Evolutionary conservation across 2,888 invertebrate genomes (phyloP).

Genomic region (Volucella bombylans): DNA sequence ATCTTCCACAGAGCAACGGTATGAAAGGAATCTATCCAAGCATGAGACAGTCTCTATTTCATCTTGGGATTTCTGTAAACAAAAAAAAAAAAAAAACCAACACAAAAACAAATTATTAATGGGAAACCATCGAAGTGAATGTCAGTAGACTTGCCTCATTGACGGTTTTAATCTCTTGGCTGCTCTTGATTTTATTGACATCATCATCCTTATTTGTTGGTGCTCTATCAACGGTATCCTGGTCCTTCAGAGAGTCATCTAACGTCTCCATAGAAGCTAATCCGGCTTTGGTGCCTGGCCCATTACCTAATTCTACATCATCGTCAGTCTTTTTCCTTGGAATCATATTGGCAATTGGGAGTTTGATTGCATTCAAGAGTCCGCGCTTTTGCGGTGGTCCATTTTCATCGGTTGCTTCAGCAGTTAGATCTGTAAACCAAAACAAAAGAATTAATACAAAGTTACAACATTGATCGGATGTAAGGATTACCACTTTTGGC

Average conservation of each 20-base stretch:
- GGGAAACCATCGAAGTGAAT: neutral
- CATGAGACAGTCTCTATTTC: constrained; percentile 82
- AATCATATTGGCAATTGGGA: constrained; percentile 86
- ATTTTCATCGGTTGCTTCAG: constrained; percentile 74
- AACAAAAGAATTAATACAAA: neutral
- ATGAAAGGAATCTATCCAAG: constrained; percentile 85
- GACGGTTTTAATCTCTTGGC: constrained; percentile 82
- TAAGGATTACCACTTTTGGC: constrained; percentile 79
- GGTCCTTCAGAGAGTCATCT: constrained; percentile 87
- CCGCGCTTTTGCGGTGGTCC: constrained; percentile 82
- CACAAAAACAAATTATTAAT: neutral
- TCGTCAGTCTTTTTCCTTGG: constrained; percentile 83
- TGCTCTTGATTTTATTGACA: constrained; percentile 87
- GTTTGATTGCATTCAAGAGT: constrained; percentile 85
- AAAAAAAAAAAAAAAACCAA: constrained; percentile 29
- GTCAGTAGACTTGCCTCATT: constrained; percentile 77
- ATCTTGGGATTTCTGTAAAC: constrained; percentile 77
- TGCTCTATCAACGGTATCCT: constrained; percentile 84
- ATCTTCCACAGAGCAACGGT: constrained; percentile 87
- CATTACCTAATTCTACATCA: constrained; percentile 83
- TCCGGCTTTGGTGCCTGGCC: constrained; percentile 86
- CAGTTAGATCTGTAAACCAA: constrained; percentile 49
- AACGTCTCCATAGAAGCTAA: constrained; percentile 92
- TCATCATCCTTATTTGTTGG: constrained; percentile 85
- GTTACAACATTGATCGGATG: constrained; percentile 4